Evolutionary conservation across 1,140 invertebrate genomes (phyloP).

Genomic region (Ericerus pela): DNA sequence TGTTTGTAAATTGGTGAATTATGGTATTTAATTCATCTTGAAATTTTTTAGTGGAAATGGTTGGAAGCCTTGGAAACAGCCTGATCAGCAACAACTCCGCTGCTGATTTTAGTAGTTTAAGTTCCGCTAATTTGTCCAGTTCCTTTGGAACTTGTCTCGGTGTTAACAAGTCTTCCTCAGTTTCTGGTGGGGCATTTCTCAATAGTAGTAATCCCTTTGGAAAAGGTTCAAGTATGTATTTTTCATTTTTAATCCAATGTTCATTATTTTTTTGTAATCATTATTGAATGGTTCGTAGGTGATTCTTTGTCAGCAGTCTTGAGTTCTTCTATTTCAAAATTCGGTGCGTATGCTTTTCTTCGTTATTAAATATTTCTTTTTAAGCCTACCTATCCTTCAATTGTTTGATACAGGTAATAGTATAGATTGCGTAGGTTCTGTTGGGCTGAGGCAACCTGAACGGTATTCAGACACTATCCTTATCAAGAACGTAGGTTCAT

Average conservation of each 20-base stretch:
- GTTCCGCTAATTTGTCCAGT: constrained; percentile 13
- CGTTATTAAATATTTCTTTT: too few relatives aligned
- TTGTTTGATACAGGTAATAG: constrained; percentile 27
- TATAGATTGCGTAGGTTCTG: neutral
- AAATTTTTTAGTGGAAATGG: constrained; percentile 21
- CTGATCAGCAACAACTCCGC: constrained; percentile 25
- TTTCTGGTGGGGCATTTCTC: neutral
- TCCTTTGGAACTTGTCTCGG: constrained; percentile 15
- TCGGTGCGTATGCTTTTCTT: too few relatives aligned
- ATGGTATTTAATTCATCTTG: too few relatives aligned
- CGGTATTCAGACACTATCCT: neutral
- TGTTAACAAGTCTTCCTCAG: neutral
- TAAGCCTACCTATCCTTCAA: too few relatives aligned
- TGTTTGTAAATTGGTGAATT: too few relatives aligned
- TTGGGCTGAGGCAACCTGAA: neutral
- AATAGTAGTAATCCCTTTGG: too few relatives aligned
- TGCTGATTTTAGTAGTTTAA: constrained; percentile 25
- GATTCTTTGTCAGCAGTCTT: too few relatives aligned
- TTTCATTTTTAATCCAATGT: too few relatives aligned
- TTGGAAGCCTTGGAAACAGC: constrained; percentile 24
- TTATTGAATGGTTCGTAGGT: too few relatives aligned
- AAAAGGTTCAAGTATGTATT: too few relatives aligned
- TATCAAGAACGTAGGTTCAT: constrained; percentile 1
- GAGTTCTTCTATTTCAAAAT: too few relatives aligned
- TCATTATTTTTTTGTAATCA: too few relatives aligned